Evolutionary conservation across 2,113 vertebrate genomes (phyloP).

Genomic region (Antennarius striatus): DNA sequence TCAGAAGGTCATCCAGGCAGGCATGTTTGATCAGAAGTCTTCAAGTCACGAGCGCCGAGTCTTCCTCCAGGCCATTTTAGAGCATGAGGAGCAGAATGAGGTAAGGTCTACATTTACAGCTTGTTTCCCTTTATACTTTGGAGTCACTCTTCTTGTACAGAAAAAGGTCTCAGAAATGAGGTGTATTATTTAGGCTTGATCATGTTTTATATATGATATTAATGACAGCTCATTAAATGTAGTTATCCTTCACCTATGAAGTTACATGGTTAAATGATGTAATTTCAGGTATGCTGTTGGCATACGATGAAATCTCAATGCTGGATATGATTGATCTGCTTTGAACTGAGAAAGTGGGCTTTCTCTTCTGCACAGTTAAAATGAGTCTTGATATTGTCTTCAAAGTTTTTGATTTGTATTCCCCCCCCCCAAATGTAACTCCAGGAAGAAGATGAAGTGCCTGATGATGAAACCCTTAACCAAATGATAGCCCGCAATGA

Average conservation of each 20-base stretch:
- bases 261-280: neutral
- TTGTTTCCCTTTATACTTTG: too few relatives aligned
- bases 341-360: neutral
- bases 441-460: constrained; percentile 96
- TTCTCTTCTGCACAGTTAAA: neutral
- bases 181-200: neutral
- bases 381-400: neutral
- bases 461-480: constrained; percentile 94
- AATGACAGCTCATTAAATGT: neutral
- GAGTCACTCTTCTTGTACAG: neutral
- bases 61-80: constrained; percentile 95
- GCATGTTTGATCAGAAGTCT: constrained; percentile 99
- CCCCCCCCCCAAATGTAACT: neutral
- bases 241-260: constrained; percentile 3
- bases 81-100: constrained; percentile 98
- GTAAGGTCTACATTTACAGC: constrained; percentile 62
- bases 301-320: neutral
- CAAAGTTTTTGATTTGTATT: neutral
- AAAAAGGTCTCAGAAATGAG: neutral
- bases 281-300: neutral
- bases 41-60: constrained; percentile 91
- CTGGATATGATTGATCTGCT: neutral
- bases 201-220: neutral
- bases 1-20: constrained; percentile 98
- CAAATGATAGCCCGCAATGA: constrained; percentile 97